A percentile compares a stretch with the other conserved stretches of the same genome.
Evolutionary conservation across 2,888 invertebrate species (phyloP).

Genomic region (Apodemia mormo): DNA sequence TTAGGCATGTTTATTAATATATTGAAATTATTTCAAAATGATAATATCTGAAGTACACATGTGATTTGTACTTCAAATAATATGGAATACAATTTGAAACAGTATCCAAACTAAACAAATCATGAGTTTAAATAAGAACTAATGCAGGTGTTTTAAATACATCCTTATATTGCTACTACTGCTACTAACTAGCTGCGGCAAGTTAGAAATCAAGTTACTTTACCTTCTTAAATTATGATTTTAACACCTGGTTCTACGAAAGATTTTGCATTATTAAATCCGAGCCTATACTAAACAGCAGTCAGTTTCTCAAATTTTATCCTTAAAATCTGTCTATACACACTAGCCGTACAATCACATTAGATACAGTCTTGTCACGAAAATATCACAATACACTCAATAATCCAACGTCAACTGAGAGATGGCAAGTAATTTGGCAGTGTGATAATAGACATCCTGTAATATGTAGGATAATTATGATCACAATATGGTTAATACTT

Average conservation of each 20-base stretch:
- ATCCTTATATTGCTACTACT: too few relatives aligned
- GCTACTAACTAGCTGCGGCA: neutral
- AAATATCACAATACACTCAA: conserved; percentile 62
- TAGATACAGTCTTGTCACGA: conserved; percentile 50
- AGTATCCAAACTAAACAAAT: too few relatives aligned
- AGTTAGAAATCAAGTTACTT: neutral
- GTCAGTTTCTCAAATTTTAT: neutral
- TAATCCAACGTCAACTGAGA: conserved; percentile 53
- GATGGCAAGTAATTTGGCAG: conserved; percentile 62
- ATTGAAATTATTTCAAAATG: too few relatives aligned
- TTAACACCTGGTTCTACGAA: neutral
- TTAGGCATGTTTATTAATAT: too few relatives aligned
- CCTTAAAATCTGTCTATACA: neutral
- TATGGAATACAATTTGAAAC: too few relatives aligned
- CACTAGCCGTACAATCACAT: conserved; percentile 48
- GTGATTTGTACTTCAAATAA: too few relatives aligned
- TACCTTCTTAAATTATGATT: neutral
- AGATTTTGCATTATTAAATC: neutral
- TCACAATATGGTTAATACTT: conserved; percentile 80
- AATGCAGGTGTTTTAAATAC: too few relatives aligned
- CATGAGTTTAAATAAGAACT: too few relatives aligned
- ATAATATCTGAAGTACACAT: too few relatives aligned
- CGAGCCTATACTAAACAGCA: neutral
- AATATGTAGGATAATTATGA: conserved; percentile 68
- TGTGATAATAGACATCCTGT: conserved; percentile 58